Conservation (phyloP, 2,797 vertebrate genomes). For the Ispidina lecontei region DNA sequence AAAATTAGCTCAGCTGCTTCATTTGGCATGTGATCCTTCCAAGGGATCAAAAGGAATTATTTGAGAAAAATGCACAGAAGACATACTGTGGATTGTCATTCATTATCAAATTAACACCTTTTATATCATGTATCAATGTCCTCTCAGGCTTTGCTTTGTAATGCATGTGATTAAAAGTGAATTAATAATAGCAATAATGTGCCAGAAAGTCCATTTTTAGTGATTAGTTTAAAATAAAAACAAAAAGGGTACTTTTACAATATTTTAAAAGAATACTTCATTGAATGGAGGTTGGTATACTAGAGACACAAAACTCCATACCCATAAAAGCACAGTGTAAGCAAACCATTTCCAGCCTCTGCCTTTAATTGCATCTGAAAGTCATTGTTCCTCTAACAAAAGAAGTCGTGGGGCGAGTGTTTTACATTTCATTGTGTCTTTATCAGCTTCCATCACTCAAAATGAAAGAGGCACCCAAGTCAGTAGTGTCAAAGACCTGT, state of each 20-base stretch:
- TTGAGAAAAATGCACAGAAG: constrained; percentile 22
- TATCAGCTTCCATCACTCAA: constrained; percentile 14
- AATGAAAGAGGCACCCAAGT: neutral
- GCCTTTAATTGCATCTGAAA: constrained; percentile 28
- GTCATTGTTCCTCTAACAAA: constrained; percentile 32
- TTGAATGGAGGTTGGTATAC: neutral
- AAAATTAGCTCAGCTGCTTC: constrained; percentile 25
- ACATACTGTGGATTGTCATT: neutral
- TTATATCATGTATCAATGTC: constrained; percentile 24
- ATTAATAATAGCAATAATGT: constrained; percentile 28
- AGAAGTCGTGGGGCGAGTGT: neutral
- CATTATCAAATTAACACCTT: constrained; percentile 30
- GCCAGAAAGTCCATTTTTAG: neutral
- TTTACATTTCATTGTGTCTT: constrained; percentile 12
- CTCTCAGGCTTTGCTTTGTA: constrained; percentile 11
- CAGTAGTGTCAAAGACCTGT: neutral
- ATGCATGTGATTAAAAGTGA: neutral
- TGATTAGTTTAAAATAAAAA: neutral
- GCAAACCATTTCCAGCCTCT: neutral
- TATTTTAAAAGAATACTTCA: neutral
- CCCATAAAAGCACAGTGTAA: neutral
- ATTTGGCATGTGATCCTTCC: neutral
- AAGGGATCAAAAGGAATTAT: constrained; percentile 37
- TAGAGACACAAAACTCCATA: neutral
- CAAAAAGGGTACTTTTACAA: neutral